Percentiles rank a stretch among this genome's conserved stretches.
phyloP scores from a whole-genome alignment of 2,797 vertebrate species.

The Melopsittacus undulatus region DNA sequence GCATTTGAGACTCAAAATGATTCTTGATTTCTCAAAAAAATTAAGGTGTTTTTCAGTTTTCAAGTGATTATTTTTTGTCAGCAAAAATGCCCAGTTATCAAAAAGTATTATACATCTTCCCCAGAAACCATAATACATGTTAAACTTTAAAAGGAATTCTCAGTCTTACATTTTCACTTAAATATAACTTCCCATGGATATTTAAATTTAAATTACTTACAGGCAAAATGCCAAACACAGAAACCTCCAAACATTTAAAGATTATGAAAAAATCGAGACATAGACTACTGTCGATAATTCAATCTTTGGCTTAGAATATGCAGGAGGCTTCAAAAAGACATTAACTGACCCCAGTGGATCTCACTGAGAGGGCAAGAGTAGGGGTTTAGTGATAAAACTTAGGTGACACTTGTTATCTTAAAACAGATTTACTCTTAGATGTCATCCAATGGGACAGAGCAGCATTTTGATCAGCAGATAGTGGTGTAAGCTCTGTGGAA shows the following conservation, averaged over 20 bases:
- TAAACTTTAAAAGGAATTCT: neutral
- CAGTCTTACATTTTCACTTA: neutral
- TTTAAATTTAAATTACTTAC: neutral
- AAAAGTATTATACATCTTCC: neutral
- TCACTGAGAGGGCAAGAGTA: neutral
- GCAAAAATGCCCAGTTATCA: neutral
- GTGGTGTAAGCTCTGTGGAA: neutral
- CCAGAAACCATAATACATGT: neutral
- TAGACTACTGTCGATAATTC: neutral
- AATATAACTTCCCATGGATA: neutral
- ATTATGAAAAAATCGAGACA: neutral
- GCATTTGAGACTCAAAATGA: neutral
- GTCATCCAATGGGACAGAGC: neutral
- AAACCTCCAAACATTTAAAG: neutral
- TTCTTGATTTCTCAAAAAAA: neutral
- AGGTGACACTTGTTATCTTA: neutral
- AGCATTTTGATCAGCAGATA: neutral
- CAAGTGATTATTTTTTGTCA: neutral
- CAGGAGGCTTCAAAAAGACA: neutral
- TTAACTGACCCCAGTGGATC: neutral
- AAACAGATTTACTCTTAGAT: neutral
- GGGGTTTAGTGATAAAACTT: neutral
- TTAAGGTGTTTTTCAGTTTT: neutral
- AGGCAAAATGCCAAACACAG: neutral
- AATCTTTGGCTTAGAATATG: neutral